Conservation (phyloP, 1,140 invertebrate genomes). For the Caenorhabditis inopinata region DNA sequence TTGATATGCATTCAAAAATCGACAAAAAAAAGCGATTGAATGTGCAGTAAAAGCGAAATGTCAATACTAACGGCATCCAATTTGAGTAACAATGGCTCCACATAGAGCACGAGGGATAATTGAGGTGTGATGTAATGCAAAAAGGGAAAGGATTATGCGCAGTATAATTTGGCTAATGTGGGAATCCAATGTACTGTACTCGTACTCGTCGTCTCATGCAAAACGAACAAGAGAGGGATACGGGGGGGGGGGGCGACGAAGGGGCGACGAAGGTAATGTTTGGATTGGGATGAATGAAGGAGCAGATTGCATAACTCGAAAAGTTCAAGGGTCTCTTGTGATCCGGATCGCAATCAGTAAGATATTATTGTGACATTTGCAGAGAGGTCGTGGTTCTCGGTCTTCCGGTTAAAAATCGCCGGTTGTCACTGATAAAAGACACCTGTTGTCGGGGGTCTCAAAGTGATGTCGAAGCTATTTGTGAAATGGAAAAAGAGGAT, state of each 20-base stretch:
- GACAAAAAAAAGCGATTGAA: too few species aligned
- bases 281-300: not conserved
- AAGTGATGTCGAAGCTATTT: not conserved
- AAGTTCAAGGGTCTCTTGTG: slow-evolving; percentile 21
- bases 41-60: too few species aligned
- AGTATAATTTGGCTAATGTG: slow-evolving; percentile 21
- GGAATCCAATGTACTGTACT: not conserved
- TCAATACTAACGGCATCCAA: too few species aligned
- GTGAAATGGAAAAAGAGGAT: not conserved
- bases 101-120: not conserved
- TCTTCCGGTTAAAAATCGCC: too few species aligned
- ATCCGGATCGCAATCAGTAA: not conserved
- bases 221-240: not conserved
- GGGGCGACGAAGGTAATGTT: not conserved
- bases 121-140: slow-evolving; percentile 11
- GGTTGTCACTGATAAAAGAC: not conserved
- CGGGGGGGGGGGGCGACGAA: too few species aligned
- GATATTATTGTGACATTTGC: not conserved
- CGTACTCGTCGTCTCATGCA: not conserved
- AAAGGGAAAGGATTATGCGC: not conserved
- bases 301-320: slow-evolving; percentile 8
- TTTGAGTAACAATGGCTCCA: too few species aligned
- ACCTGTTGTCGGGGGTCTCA: slow-evolving; percentile 29
- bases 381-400: not conserved
- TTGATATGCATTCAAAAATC: too few species aligned